phyloP scores from a whole-genome alignment of 2,797 vertebrate species.

The Syndactyla subalaris region DNA sequence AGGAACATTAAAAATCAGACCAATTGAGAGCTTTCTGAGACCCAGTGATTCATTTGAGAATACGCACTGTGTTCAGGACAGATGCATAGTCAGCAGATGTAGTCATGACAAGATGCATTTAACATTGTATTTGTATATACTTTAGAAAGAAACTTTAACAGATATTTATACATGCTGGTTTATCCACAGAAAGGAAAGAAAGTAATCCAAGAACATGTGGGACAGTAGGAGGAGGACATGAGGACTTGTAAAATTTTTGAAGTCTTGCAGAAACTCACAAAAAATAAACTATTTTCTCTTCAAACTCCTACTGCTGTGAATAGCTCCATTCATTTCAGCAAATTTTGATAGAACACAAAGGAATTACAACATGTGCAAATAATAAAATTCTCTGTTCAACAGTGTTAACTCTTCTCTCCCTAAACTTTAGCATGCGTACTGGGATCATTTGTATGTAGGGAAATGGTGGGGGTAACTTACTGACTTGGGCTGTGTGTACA shows the following conservation, averaged over 20 bases:
- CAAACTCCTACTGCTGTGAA: background rate
- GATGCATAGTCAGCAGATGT: background rate
- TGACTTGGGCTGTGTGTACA: background rate
- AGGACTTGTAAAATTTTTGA: background rate
- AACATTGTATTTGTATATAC: background rate
- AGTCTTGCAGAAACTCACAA: background rate
- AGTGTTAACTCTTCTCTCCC: background rate
- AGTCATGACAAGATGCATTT: background rate
- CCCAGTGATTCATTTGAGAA: background rate
- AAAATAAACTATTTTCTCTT: background rate
- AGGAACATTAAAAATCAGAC: background rate
- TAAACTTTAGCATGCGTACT: background rate
- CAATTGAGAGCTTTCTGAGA: background rate
- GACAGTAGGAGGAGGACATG: background rate
- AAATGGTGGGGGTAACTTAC: background rate
- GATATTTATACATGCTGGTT: background rate
- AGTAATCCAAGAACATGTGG: background rate
- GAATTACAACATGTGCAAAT: constrained; percentile 25
- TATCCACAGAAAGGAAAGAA: background rate
- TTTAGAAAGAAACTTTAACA: background rate
- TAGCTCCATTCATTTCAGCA: constrained; percentile 17
- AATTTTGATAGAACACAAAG: constrained; percentile 29
- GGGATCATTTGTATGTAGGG: background rate
- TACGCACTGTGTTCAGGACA: fast-evolving
- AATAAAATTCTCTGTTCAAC: constrained; percentile 8